A percentile compares a stretch with the other conserved stretches of the same genome.
Evolutionary conservation across 2,888 invertebrate genomes (phyloP).

Genomic region (Oscheius sp.): DNA sequence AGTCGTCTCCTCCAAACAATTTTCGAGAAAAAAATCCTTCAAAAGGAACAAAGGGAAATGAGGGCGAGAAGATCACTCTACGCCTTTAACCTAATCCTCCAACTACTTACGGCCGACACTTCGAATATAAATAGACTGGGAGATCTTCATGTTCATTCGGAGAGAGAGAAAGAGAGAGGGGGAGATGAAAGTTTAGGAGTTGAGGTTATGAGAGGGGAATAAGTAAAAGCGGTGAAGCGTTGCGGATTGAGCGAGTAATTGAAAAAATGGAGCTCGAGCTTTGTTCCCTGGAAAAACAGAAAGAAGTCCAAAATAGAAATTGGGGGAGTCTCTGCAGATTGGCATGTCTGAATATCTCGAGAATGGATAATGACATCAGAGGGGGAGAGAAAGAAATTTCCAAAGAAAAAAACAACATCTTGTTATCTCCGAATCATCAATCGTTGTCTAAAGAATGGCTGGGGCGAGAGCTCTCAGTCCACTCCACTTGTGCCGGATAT

Average conservation of each 20-base stretch:
- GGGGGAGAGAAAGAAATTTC: too few species aligned
- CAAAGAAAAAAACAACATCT: not conserved
- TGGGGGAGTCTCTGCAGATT: not conserved
- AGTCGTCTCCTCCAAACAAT: too few species aligned
- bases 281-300: not conserved
- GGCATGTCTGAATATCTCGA: slow-evolving; percentile 1
- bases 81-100: not conserved
- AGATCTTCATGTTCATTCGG: not conserved
- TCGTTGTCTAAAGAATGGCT: too few species aligned
- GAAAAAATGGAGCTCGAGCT: not conserved
- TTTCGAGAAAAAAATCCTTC: too few species aligned
- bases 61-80: not conserved
- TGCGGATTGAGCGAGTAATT: not conserved
- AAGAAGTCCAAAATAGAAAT: too few species aligned
- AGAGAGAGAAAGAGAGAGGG: not conserved
- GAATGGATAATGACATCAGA: too few species aligned
- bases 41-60: too few species aligned
- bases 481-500: too few species aligned
- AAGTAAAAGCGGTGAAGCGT: not conserved
- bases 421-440: not conserved
- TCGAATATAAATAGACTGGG: not conserved
- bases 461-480: too few species aligned
- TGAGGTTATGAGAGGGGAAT: not conserved
- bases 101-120: not conserved
- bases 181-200: too few species aligned